Conservation (phyloP, 2,888 invertebrate genomes). For the Pycnomerus fuliginosus region DNA sequence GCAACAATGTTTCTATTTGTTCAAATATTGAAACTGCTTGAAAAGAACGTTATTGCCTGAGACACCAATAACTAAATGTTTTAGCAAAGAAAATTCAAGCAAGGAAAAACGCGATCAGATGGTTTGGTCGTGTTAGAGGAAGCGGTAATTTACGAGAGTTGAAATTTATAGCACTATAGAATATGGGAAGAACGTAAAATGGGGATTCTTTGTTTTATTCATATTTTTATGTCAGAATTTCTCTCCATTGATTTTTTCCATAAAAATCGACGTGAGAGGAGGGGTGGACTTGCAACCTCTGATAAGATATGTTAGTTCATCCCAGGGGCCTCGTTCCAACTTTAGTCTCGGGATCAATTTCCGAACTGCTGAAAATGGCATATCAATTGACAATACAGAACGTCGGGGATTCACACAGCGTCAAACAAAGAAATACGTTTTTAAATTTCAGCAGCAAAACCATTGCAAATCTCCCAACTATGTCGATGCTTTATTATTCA, state of each 20-base stretch:
- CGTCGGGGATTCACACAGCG: constrained; percentile 12
- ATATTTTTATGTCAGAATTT: constrained; percentile 15
- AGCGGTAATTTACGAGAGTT: constrained; percentile 19
- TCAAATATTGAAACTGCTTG: constrained; percentile 16
- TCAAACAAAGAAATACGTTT: constrained; percentile 21
- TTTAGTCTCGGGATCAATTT: constrained; percentile 32
- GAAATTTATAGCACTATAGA: constrained; percentile 16
- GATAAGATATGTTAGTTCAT: constrained; percentile 33
- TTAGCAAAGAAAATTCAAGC: constrained; percentile 9
- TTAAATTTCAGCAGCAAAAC: constrained; percentile 12
- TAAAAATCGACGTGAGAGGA: constrained; percentile 18
- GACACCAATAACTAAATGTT: constrained; percentile 14
- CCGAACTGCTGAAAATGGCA: constrained; percentile 34
- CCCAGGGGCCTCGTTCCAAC: constrained; percentile 26
- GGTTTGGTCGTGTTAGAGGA: constrained; percentile 17
- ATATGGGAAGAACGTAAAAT: constrained; percentile 8
- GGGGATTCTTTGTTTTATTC: constrained; percentile 18
- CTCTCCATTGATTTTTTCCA: constrained; percentile 19
- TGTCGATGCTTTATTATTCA: too few relatives aligned
- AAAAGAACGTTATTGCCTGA: constrained; percentile 8
- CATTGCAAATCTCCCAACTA: constrained; percentile 5
- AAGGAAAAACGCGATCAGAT: constrained; percentile 14
- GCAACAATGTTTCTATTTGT: constrained; percentile 12
- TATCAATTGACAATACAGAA: constrained; percentile 32
- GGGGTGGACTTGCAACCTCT: constrained; percentile 21